Base-by-base conservation (phyloP, 2,113 vertebrate species). In the Ornithorhynchus anatinus region DNA sequence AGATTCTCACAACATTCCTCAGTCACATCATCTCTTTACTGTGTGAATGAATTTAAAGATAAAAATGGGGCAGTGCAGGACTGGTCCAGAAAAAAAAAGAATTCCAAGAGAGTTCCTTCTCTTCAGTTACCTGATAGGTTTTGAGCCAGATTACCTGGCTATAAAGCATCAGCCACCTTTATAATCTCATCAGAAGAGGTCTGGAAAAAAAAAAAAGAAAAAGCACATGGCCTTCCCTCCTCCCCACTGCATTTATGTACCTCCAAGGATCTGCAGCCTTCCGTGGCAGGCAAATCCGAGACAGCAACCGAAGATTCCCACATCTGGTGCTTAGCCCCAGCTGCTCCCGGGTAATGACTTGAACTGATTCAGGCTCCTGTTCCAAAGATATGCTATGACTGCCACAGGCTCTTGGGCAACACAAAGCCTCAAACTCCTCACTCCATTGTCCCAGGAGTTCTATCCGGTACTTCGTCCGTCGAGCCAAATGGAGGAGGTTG, bases 211-310 rank as follows among this genome's bases (percentile, higher is more conserved):
- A 2, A 60, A 0, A 5, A 42, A 69, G 52, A 60, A 0, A 5
- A 42, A 69, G 52, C 6, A 8, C 32, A 2, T 14, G 16, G 36
- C 58, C 33, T 16, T 25, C 57, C 38, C 20, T 38, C 12, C 47
- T 42, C 1, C 12, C 1, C 0, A 1, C 29, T 22, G 0, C 0
- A 0, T 2, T 47, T 1, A 0, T 1, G n/a, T 35, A 31, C 8
- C n/a, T 15, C 45, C 6, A 56, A 54, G 23, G 29, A 33, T 15
- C 8, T 4, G 25, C 35, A 50, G 66, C 35, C 40, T 17, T 11
- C 42, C 8, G 0, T 8, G 45, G 39, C 20, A 45, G 52, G 54
- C 53, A 69, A 31, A 25, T 52, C 17, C 19, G 35, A 13, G 31
- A 69, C 48, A 68, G 33, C 13, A 54, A 11, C 1, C n/a, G 31